These are phyloP conservation scores for Diplodus puntazzo DNA, from an alignment of 2,797 vertebrate genomes.

Conservation along the genomic window DNA sequence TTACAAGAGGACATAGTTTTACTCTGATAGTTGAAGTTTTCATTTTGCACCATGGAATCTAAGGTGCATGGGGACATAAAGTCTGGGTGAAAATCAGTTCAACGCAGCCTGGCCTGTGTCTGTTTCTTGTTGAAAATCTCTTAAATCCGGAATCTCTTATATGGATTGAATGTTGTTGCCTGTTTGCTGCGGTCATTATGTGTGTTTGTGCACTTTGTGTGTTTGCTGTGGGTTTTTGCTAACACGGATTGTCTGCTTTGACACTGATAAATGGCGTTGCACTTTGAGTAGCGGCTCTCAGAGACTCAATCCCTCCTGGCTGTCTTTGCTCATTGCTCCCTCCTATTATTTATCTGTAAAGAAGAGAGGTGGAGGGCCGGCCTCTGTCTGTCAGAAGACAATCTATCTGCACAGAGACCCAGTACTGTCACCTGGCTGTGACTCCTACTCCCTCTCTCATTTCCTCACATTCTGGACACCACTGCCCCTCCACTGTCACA, in stretches of 20 bases:
- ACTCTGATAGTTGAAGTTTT: slow-evolving; percentile 24
- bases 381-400: slow-evolving; percentile 62
- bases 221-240: slow-evolving; percentile 46
- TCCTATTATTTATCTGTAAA: slow-evolving; percentile 78
- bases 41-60: slow-evolving; percentile 5
- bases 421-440: slow-evolving; percentile 44
- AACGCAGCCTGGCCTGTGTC: slow-evolving; percentile 3
- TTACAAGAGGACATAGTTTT: slow-evolving; percentile 2
- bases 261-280: slow-evolving; percentile 80
- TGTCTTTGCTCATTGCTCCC: slow-evolving; percentile 70
- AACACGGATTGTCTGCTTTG: slow-evolving; percentile 63
- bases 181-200: neutral
- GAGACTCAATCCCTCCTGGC: slow-evolving; percentile 69
- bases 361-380: slow-evolving; percentile 50
- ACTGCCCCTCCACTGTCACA: neutral
- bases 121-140: slow-evolving; percentile 20
- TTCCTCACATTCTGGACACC: slow-evolving; percentile 24
- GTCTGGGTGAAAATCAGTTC: slow-evolving; percentile 28
- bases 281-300: slow-evolving; percentile 64
- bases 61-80: slow-evolving; percentile 10
- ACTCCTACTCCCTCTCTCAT: slow-evolving; percentile 23
- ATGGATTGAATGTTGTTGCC: slow-evolving; percentile 33
- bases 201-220: slow-evolving; percentile 23
- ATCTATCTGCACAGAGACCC: slow-evolving; percentile 59
- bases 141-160: slow-evolving; percentile 27